Evolutionary conservation across 1,140 invertebrate species (phyloP).

Genomic region (Drosophila ogumai): DNA sequence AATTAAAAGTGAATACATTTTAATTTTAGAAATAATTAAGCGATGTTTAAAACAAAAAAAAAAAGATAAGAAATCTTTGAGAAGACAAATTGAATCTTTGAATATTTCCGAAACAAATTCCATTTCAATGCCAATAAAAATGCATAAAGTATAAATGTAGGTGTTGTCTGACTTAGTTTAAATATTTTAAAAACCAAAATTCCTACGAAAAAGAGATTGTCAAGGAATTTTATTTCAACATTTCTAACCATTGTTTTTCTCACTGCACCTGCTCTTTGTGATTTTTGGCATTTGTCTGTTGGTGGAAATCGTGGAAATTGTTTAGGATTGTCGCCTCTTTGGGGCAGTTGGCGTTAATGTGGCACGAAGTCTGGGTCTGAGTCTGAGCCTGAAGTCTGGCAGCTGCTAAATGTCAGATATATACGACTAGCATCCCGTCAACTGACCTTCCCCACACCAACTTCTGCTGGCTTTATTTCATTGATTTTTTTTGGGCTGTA

Average conservation of each 20-base stretch:
- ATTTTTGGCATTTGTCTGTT: conserved; percentile 23
- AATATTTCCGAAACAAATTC: conserved; percentile 1
- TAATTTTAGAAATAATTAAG: conserved; percentile 12
- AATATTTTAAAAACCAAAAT: not conserved
- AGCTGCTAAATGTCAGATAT: conserved; percentile 52
- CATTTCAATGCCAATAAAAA: conserved; percentile 4
- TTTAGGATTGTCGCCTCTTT: conserved; percentile 35
- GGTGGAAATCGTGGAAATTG: conserved; percentile 21
- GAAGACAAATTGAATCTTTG: conserved; percentile 4
- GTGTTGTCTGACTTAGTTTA: not conserved
- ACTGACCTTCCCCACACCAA: conserved; percentile 36
- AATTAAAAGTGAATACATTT: conserved; percentile 20
- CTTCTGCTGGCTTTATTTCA: conserved; percentile 3
- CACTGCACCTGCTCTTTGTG: conserved; percentile 30
- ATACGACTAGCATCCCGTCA: conserved; percentile 1
- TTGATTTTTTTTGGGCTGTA: not conserved
- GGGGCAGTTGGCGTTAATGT: conserved; percentile 48
- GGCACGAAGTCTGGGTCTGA: conserved; percentile 35
- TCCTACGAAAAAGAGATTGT: not conserved
- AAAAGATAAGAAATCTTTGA: too few species aligned
- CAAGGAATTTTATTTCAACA: not conserved
- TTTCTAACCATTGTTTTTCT: not conserved
- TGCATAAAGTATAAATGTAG: not conserved
- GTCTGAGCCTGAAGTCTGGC: conserved; percentile 10
- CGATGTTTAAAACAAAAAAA: not conserved